Base-by-base conservation (phyloP, 2,888 invertebrate genomes). In the Dicranocentrus wangi region DNA sequence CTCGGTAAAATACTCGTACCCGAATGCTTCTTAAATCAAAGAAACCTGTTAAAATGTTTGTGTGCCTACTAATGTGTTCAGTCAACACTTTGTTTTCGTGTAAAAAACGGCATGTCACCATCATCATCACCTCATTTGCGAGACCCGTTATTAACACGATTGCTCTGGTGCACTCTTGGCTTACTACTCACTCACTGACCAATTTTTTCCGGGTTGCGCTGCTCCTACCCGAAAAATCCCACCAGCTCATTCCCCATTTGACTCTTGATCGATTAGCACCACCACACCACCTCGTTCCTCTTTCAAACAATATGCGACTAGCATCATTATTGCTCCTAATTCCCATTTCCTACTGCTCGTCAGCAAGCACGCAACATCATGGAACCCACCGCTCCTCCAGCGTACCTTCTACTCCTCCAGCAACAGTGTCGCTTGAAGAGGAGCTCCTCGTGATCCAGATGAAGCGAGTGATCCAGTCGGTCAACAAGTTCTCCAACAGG, bases 401-500 rank as follows among this genome's bases (percentile, higher is more conserved):
- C 7, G 5, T 13, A 13, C 5, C 7, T 8, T 5, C 7, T 5
- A 39, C 7, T 8, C 39, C 5, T 39, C 7, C 5, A 13, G 13
- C 39, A 39, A 39, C 39, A 8, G 39, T 13, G 39, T 5, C 39
- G 39, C 5, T 27, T 1, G 69, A 69, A 47, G 43, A 61, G 23
- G 72, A 47, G 13, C 28, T 47, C 0, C 13, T 43, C 1, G 65
- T 28, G n/a, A 7, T 58, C n/a, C 55, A 47, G 13, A 25, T 55
- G 25, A 70, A 70, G 42, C 32, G 72, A 15, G 32, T 72, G 13
- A 7, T 55, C 5, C 28, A 1, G 2, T 65, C 65, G 2, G 27
- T 53, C 1, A 63, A 73, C 25, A 73, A 73, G 19, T 73, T 73
- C 65, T 73, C 73, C 1, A 65, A 32, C 42, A 1, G 73, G 0